Evolutionary conservation across 64 coral and sea anemone genomes (phyloP).

Genomic region (Actinia tenebrosa): DNA sequence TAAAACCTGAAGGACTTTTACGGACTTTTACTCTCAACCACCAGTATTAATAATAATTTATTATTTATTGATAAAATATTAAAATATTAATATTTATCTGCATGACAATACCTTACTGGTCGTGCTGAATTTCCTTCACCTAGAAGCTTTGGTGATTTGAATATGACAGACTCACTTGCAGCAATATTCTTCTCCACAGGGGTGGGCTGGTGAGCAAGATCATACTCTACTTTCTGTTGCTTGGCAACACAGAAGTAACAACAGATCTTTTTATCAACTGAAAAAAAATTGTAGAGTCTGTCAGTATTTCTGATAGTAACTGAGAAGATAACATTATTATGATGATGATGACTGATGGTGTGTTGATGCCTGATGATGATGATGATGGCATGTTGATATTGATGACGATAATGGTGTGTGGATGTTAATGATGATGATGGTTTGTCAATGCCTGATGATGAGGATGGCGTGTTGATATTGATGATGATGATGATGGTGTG

Average conservation of each 20-base stretch:
- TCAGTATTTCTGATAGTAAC: too few species aligned
- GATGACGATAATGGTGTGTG: too few species aligned
- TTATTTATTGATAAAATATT: background rate
- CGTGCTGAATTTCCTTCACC: background rate
- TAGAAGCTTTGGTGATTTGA: constrained; percentile 18
- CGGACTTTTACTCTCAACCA: too few species aligned
- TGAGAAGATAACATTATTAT: too few species aligned
- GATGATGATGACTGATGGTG: background rate
- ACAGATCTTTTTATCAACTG: constrained; percentile 65
- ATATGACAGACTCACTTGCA: constrained; percentile 74
- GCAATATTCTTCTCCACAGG: constrained; percentile 76
- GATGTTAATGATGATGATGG: too few species aligned
- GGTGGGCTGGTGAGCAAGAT: constrained; percentile 77
- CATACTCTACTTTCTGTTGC: constrained; percentile 71
- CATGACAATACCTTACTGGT: background rate
- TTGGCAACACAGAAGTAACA: constrained; percentile 75
- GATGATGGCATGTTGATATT: too few species aligned
- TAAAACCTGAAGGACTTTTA: too few species aligned
- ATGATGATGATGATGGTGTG: too few species aligned
- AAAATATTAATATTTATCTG: background rate
- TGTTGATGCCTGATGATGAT: too few species aligned
- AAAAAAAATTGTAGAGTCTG: background rate
- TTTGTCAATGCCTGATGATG: too few species aligned
- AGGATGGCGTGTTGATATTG: too few species aligned
- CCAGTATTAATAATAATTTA: too few species aligned